Base-by-base conservation (phyloP, 2,113 vertebrate genomes). In the Oncorhynchus mykiss region DNA sequence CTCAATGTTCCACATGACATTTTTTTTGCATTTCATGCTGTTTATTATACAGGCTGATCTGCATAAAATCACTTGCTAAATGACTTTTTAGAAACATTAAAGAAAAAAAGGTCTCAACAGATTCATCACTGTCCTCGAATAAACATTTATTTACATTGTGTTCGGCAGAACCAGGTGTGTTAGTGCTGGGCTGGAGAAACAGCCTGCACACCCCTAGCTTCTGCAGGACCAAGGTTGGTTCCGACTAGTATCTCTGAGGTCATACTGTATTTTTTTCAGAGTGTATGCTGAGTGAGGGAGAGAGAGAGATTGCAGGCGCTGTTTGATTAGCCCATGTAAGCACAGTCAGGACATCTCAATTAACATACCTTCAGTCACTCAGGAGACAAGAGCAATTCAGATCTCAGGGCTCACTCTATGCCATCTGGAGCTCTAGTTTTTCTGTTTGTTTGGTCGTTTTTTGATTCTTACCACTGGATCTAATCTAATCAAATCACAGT, bases 251-350 rank as follows among this genome's bases (percentile, higher is more conserved):
- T 18, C 51, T 18, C 16, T 54, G n/a, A 62, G 39, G 39, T 45
- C 39, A 11, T 45, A 11, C 39, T 22, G 2, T 16, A 62, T 20
- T 39, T 80, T 2, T 73, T 75, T 75, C 74, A 60, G 79, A 54
- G 51, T 54, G 12, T 76, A 84, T 82, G 86, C 86, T 78, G 54
- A 77, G 68, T 1, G 66, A 84, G 18, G 86, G 78, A 86, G 79
- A 82, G 27, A 82, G 27, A 27, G 78, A 82, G 39, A 45, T 45
- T 11, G 39, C 9, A 45, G 39, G 39, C 39, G 87, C 73, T 49
- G 64, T 82, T 83, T 87, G 83, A 88, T 90, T 89, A 75, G 82
- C 75, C 66, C 78, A 25, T 74, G 20, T 2, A 75, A 72, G 75
- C 60, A 71, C 77, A 49, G 74, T 34, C 25, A 6, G 45, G 68